Percentiles rank a stretch among this genome's conserved stretches.
phyloP scores from a whole-genome alignment of 2,888 invertebrate species.

The Hydraecia micacea region DNA sequence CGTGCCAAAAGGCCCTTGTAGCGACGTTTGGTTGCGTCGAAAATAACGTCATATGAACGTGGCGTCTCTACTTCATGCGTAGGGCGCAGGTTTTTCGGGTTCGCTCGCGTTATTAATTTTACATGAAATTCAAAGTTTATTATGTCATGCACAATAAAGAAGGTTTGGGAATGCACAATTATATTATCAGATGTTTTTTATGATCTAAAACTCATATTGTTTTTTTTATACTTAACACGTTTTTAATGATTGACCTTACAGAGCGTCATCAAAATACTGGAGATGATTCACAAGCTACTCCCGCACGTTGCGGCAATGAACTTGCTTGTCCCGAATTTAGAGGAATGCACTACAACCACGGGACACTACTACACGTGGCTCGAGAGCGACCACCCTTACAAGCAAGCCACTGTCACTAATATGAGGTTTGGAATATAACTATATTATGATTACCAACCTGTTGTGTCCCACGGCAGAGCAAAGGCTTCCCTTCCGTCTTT shows the following conservation, averaged over 20 bases:
- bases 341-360: constrained; percentile 90
- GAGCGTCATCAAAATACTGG: constrained; percentile 96
- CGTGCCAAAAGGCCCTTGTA: neutral
- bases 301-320: constrained; percentile 97
- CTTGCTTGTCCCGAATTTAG: constrained; percentile 87
- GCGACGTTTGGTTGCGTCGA: neutral
- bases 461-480: too few relatives aligned
- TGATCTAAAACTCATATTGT: neutral
- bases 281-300: constrained; percentile 96
- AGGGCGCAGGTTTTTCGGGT: neutral
- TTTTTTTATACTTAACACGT: neutral
- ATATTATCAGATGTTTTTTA: neutral
- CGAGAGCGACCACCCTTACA: constrained; percentile 99
- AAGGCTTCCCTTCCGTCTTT: too few relatives aligned
- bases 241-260: constrained; percentile 75
- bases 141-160: neutral
- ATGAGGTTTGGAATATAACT: constrained; percentile 91
- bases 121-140: neutral
- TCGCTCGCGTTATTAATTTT: neutral
- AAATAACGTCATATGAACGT: neutral
- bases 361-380: constrained; percentile 97
- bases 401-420: constrained; percentile 95
- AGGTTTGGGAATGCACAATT: too few relatives aligned
- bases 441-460: neutral
- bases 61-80: neutral